Evolutionary conservation across 1,140 invertebrate genomes (phyloP).

Genomic region (Vollenhovia emeryi): DNA sequence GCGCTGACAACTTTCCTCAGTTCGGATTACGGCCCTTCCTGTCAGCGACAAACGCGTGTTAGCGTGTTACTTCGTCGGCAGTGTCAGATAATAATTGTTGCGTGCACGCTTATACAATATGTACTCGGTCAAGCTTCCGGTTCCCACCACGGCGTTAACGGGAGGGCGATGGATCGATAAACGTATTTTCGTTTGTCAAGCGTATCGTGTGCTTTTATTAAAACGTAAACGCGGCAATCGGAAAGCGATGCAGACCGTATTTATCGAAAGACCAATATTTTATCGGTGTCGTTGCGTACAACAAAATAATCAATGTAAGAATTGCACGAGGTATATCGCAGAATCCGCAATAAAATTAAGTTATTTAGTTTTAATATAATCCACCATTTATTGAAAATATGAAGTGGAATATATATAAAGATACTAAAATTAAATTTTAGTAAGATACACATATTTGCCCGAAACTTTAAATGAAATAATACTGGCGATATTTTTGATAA

Average conservation of each 20-base stretch:
- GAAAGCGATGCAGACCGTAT: neutral
- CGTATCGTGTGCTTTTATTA: constrained; percentile 1
- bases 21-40: constrained; percentile 66
- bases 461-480: neutral
- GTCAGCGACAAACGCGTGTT: constrained; percentile 62
- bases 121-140: constrained; percentile 29
- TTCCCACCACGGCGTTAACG: neutral
- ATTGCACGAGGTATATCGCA: neutral
- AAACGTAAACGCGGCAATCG: constrained; percentile 15
- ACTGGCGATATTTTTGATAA: neutral
- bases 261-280: constrained; percentile 16
- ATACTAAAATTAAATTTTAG: neutral
- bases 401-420: neutral
- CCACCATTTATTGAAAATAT: neutral
- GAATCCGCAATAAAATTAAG: neutral
- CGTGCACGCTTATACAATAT: constrained; percentile 27
- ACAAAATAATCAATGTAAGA: constrained; percentile 23
- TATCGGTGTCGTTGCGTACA: neutral
- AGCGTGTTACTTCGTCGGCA: constrained; percentile 63
- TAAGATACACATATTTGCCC: too few species aligned
- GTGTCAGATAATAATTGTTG: constrained; percentile 66
- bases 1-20: constrained; percentile 67
- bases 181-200: constrained; percentile 44
- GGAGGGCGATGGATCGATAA: constrained; percentile 11
- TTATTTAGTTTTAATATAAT: neutral